A percentile compares a stretch with the other conserved stretches of the same genome.
Evolutionary conservation across 2,797 vertebrate species (phyloP).

Genomic region (Acestrorhynchus altus): DNA sequence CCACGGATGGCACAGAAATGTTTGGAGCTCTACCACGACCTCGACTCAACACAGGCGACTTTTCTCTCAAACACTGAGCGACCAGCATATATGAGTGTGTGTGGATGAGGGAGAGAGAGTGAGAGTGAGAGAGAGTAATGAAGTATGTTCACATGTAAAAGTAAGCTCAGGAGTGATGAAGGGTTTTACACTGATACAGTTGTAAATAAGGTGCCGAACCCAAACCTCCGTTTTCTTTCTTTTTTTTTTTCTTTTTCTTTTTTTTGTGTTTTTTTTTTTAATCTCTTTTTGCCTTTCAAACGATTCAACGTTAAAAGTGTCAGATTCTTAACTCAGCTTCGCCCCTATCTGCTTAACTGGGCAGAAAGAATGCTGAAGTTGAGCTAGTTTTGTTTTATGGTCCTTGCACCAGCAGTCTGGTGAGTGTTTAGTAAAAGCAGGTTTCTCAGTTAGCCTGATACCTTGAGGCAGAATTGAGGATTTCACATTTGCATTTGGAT

Average conservation of each 20-base stretch:
- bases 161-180: conserved; percentile 16
- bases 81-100: not conserved
- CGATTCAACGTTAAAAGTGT: conserved; percentile 31
- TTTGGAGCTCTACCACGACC: conserved; percentile 91
- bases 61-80: conserved; percentile 82
- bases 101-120: conserved; percentile 14
- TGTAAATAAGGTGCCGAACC: conserved; percentile 26
- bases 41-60: conserved; percentile 92
- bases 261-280: conserved; percentile 3
- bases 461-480: not conserved
- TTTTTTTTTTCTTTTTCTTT: not conserved
- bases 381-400: conserved; percentile 2
- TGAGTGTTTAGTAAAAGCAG: not conserved
- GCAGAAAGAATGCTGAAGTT: not conserved
- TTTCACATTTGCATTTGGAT: not conserved
- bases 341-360: not conserved
- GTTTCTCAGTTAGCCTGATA: not conserved
- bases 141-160: conserved; percentile 26
- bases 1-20: conserved; percentile 88
- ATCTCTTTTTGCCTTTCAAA: conserved; percentile 13
- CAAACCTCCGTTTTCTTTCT: not conserved
- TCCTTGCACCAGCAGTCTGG: conserved; percentile 1
- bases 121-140: not conserved
- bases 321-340: conserved; percentile 1
- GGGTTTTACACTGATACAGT: conserved; percentile 25